Base-by-base conservation (phyloP, 1,140 invertebrate species). In the Hormaphis cornu region DNA sequence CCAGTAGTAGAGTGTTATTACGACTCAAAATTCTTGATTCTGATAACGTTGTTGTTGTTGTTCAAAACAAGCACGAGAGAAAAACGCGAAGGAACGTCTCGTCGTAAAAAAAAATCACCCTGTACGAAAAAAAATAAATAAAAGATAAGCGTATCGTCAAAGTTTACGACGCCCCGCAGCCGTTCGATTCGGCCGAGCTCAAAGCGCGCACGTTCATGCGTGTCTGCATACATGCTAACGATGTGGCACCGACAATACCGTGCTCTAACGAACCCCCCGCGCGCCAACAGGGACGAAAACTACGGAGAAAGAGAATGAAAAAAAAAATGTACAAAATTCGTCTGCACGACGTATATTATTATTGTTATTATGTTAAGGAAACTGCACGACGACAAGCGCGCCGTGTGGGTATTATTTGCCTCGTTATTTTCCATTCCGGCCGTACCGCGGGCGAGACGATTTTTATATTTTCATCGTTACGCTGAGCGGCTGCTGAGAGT, bases 401-500 rank as follows among this genome's bases (percentile, higher is more conserved):
- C n/a, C n/a, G 18, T 33, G 42, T n/a, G 42, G 42, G 7, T 8
- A 40, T 46, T 28, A 18, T 42, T 46, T 30, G 8, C 40, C 58
- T 63, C 59, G 59, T 63, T 63, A 63, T 63, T 63, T 63, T 63
- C 42, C 59, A 26, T 61, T 61, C 16, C 42, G 12, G n/a, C n/a
- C n/a, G n/a, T n/a, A n/a, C n/a, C n/a, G n/a, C n/a, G n/a, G n/a
- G n/a, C n/a, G n/a, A n/a, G n/a, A n/a, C n/a, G n/a, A n/a, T n/a
- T n/a, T n/a, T n/a, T n/a, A n/a, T n/a, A n/a, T n/a, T n/a, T n/a
- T n/a, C n/a, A n/a, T n/a, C n/a, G n/a, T n/a, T n/a, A n/a, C n/a
- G n/a, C n/a, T n/a, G n/a, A n/a, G n/a, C n/a, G n/a, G n/a, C n/a
- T n/a, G n/a, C n/a, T n/a, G n/a, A n/a, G n/a, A n/a, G n/a, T n/a